Conservation (phyloP, 2,888 invertebrate genomes). For the Cerastis leucographa region DNA sequence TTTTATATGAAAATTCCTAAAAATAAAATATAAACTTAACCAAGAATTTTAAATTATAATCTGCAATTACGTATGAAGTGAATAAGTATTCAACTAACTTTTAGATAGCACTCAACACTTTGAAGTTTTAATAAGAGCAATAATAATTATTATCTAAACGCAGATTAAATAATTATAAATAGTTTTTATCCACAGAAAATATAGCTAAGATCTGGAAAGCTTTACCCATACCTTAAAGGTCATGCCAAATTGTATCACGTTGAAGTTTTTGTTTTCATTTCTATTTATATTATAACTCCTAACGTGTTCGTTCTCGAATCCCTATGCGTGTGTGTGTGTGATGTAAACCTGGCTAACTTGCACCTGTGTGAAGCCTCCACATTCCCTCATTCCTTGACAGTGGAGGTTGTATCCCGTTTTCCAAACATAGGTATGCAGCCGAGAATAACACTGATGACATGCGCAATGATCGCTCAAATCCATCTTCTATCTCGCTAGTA, state of each 20-base stretch:
- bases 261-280: not conserved
- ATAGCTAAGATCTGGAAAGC: not conserved
- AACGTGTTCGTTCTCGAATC: not conserved
- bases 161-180: too few species aligned
- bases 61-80: too few species aligned
- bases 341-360: not conserved
- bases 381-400: not conserved
- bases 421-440: not conserved
- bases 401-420: conserved; percentile 2
- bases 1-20: too few species aligned
- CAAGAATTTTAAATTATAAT: too few species aligned
- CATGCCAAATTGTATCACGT: not conserved
- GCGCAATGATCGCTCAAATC: not conserved
- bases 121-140: too few species aligned
- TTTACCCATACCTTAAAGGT: not conserved
- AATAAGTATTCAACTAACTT: too few species aligned
- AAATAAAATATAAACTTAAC: too few species aligned
- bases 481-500: conserved; percentile 1
- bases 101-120: too few species aligned
- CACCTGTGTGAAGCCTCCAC: conserved; percentile 8
- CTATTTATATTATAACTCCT: not conserved
- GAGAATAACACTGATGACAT: not conserved
- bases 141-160: too few species aligned
- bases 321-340: not conserved
- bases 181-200: not conserved